Percentiles rank a stretch among this genome's conserved stretches.
Evolutionary conservation across 2,113 vertebrate species (phyloP).

Genomic region (Urocynchramus pylzowi): DNA sequence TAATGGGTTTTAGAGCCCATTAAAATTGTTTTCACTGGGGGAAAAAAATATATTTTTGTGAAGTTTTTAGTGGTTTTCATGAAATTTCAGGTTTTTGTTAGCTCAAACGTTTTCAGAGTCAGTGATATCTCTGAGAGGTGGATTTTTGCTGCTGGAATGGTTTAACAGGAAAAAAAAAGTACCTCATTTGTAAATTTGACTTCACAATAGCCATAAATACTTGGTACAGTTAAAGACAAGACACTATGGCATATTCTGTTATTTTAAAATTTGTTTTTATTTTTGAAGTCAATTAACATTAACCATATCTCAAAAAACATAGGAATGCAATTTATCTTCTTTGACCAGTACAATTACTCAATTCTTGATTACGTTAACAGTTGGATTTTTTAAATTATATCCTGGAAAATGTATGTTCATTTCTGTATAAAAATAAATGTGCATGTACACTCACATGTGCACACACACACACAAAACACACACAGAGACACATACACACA

Average conservation of each 20-base stretch:
- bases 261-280: neutral
- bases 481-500: rapidly evolving
- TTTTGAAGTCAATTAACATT: neutral
- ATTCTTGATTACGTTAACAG: neutral
- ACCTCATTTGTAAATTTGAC: neutral
- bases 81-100: neutral
- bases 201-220: neutral
- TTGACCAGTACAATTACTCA: neutral
- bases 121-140: neutral
- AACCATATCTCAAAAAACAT: neutral
- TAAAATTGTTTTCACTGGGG: neutral
- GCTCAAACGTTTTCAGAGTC: neutral
- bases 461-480: no score
- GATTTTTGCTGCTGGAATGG: neutral
- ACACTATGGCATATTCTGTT: neutral
- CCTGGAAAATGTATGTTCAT: neutral
- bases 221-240: neutral
- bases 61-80: neutral
- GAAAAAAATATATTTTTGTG: neutral
- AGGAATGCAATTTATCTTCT: neutral
- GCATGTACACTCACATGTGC: rapidly evolving
- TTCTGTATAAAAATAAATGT: neutral
- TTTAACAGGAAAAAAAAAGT: neutral
- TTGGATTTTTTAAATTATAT: neutral
- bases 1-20: neutral